Percentiles rank a stretch among this genome's conserved stretches.
phyloP scores from a whole-genome alignment of 2,113 vertebrate genomes.

The Tetraodon nigroviridis region DNA sequence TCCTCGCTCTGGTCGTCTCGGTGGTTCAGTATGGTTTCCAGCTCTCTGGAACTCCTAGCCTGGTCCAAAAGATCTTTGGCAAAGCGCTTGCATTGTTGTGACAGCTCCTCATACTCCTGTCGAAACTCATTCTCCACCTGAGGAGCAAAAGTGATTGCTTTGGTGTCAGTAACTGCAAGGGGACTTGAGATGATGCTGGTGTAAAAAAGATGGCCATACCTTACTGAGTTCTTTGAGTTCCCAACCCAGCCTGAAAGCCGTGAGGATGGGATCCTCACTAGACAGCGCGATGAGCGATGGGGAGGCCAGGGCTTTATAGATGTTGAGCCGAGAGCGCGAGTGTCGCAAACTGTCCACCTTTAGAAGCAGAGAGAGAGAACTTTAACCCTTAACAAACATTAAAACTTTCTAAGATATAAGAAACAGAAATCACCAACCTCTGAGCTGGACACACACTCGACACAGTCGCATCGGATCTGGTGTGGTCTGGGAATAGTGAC shows the following conservation, averaged over 20 bases:
- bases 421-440: slow-evolving; percentile 62
- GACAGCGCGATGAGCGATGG: slow-evolving; percentile 95
- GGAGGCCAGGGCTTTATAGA: slow-evolving; percentile 95
- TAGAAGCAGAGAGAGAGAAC: not conserved
- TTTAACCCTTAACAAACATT: not conserved
- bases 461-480: slow-evolving; percentile 95
- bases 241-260: slow-evolving; percentile 93
- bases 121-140: slow-evolving; percentile 97
- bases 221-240: slow-evolving; percentile 98
- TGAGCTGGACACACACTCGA: slow-evolving; percentile 94
- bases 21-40: slow-evolving; percentile 97
- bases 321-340: slow-evolving; percentile 91
- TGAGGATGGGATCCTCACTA: slow-evolving; percentile 83
- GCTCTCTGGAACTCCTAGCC: slow-evolving; percentile 89
- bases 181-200: not conserved
- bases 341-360: slow-evolving; percentile 92
- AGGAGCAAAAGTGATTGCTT: not conserved
- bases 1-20: slow-evolving; percentile 94
- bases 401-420: not conserved
- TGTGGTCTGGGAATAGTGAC: slow-evolving; percentile 91
- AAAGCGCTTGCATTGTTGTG: slow-evolving; percentile 95
- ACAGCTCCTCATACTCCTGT: slow-evolving; percentile 97
- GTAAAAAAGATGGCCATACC: slow-evolving; percentile 18
- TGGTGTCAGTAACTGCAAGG: not conserved
- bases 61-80: slow-evolving; percentile 98